Evolutionary conservation across 2,888 invertebrate genomes (phyloP).

Genomic region (Tryphoninae sp.): DNA sequence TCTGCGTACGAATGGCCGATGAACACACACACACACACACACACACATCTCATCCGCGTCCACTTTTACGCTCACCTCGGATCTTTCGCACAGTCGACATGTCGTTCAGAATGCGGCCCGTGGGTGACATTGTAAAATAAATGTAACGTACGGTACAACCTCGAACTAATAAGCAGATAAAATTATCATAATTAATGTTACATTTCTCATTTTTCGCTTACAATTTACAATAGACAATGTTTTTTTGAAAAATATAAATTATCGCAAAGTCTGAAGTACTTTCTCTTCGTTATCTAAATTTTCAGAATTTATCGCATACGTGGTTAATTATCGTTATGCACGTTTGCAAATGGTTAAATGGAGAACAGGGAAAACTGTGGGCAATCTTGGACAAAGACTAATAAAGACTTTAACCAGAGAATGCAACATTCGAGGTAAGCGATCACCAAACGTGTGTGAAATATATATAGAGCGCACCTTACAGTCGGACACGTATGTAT

Average conservation of each 20-base stretch:
- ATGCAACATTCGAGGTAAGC: slow-evolving; percentile 29
- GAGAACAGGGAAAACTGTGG: background rate
- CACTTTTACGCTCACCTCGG: slow-evolving; percentile 60
- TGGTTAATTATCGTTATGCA: background rate
- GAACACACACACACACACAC: background rate
- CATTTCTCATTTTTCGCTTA: no score
- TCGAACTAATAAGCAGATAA: background rate
- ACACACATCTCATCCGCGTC: slow-evolving; percentile 59
- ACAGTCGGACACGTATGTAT: slow-evolving; percentile 48
- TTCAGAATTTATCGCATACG: no score
- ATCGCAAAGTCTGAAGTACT: no score
- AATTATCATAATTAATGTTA: no score
- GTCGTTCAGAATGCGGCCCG: background rate
- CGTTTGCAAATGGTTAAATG: background rate
- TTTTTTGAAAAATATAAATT: no score
- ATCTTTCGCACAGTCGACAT: slow-evolving; percentile 15
- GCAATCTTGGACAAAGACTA: slow-evolving; percentile 45
- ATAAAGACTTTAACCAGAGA: slow-evolving; percentile 59
- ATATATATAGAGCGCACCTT: slow-evolving; percentile 21
- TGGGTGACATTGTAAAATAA: slow-evolving; percentile 41
- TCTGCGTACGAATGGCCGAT: background rate
- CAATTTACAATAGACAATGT: no score
- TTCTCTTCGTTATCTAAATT: no score
- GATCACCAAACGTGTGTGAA: slow-evolving; percentile 37
- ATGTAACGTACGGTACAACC: slow-evolving; percentile 23